Conservation (phyloP, 2,888 invertebrate genomes). For the Drosophila multiciliata region DNA sequence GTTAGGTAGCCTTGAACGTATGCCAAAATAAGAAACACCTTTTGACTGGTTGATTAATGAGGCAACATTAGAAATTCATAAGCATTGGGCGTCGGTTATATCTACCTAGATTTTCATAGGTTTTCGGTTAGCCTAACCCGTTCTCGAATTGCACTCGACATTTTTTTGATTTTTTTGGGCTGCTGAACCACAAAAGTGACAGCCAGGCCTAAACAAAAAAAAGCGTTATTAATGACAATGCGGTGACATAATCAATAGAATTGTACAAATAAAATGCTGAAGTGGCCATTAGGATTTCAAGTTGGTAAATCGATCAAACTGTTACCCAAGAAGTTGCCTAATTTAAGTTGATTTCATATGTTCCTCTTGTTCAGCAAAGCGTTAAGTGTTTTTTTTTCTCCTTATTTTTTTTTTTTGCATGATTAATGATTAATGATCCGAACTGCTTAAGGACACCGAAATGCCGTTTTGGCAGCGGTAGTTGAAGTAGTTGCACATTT, state of each 20-base stretch:
- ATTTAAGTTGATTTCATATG: constrained; percentile 43
- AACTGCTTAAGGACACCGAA: constrained; percentile 19
- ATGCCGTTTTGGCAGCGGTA: constrained; percentile 31
- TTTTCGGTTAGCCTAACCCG: constrained; percentile 42
- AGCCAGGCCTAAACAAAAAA: constrained; percentile 59
- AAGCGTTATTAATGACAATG: constrained; percentile 66
- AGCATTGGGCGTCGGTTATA: constrained; percentile 55
- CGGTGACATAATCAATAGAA: constrained; percentile 53
- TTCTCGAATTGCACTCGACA: constrained; percentile 46
- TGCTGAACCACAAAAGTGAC: constrained; percentile 65
- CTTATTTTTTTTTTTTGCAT: constrained; percentile 55
- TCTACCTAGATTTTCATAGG: constrained; percentile 26
- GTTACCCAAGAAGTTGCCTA: constrained; percentile 42
- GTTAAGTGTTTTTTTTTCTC: constrained; percentile 45
- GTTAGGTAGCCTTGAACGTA: constrained; percentile 73
- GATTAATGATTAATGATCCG: constrained; percentile 64
- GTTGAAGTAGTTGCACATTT: constrained; percentile 63
- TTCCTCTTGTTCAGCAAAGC: constrained; percentile 41
- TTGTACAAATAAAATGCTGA: constrained; percentile 31
- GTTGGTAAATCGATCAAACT: constrained; percentile 52
- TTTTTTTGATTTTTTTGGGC: constrained; percentile 21
- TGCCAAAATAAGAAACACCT: constrained; percentile 74
- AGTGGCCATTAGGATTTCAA: constrained; percentile 35
- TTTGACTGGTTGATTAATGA: constrained; percentile 77
- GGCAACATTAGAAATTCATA: constrained; percentile 73